phyloP scores from a whole-genome alignment of 53 echinoderm and acorn worm species.

The Astropecten irregularis region DNA sequence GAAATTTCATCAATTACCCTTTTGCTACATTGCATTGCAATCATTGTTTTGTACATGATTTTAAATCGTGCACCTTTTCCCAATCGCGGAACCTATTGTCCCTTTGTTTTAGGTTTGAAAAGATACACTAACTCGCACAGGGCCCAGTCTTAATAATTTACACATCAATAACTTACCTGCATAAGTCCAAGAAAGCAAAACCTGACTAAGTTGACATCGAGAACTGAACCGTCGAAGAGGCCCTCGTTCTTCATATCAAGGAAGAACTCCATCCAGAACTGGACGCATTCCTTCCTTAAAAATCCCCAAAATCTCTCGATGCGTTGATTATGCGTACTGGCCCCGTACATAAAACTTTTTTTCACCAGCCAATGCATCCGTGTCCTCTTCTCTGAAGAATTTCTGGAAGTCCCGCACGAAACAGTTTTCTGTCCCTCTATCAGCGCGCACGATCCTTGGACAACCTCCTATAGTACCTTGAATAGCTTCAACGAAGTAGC shows the following conservation, averaged over 20 bases:
- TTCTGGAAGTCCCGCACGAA: conserved; percentile 55
- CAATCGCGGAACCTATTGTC: no score
- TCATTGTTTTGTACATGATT: no score
- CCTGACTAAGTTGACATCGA: conserved; percentile 66
- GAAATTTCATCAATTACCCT: not conserved
- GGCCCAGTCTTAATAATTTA: no score
- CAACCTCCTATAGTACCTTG: conserved; percentile 20
- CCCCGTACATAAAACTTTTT: conserved; percentile 45
- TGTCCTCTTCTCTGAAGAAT: conserved; percentile 23
- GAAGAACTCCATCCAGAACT: conserved; percentile 66
- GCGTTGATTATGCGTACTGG: conserved; percentile 57
- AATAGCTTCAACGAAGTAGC: conserved; percentile 61
- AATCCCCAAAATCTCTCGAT: conserved; percentile 63
- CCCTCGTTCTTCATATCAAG: conserved; percentile 45
- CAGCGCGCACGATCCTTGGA: conserved; percentile 52
- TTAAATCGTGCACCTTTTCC: no score
- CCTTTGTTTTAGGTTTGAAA: no score
- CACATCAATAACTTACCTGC: conserved; percentile 49
- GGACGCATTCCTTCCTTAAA: conserved; percentile 44
- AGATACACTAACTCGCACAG: no score
- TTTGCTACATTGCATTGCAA: no score
- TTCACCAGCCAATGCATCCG: not conserved
- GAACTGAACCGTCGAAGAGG: conserved; percentile 50
- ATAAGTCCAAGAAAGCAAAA: conserved; percentile 72
- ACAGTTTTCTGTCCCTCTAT: conserved; percentile 70